These are phyloP conservation scores for Acanthaster planci DNA, from an alignment of 35 echinoderm and acorn worm genomes.

Conservation along the genomic window DNA sequence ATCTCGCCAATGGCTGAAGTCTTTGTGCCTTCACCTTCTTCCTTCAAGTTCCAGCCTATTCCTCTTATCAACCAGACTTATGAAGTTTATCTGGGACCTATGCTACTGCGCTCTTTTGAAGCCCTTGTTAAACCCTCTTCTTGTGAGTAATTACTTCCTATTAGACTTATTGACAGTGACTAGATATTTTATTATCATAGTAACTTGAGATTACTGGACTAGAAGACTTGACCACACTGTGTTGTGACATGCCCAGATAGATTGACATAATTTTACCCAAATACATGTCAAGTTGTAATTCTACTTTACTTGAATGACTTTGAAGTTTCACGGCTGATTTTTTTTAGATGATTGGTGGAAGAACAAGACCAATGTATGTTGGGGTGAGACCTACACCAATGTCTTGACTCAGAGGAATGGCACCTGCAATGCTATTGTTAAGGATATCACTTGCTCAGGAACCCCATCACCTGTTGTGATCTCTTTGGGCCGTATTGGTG, in stretches of 20 bases:
- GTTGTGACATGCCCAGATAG: too few species aligned
- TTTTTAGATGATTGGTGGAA: constrained; percentile 94
- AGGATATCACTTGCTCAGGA: constrained; percentile 88
- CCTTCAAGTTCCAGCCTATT: constrained; percentile 72
- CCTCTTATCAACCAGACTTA: constrained; percentile 79
- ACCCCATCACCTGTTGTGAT: constrained; percentile 73
- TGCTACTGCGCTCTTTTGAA: constrained; percentile 80
- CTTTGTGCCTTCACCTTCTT: constrained; percentile 64
- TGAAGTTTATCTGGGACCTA: constrained; percentile 76
- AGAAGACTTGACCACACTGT: too few species aligned
- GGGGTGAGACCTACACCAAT: constrained; percentile 95
- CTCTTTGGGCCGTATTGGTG: constrained; percentile 68
- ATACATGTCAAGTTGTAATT: too few species aligned
- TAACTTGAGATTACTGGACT: too few species aligned
- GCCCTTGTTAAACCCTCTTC: constrained; percentile 92
- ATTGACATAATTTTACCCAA: too few species aligned
- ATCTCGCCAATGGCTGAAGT: constrained; percentile 13
- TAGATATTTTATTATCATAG: neutral
- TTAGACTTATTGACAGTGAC: neutral
- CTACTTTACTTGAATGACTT: too few species aligned
- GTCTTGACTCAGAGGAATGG: constrained; percentile 73
- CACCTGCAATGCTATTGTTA: constrained; percentile 84
- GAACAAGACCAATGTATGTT: constrained; percentile 65
- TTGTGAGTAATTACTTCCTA: constrained; percentile 52
- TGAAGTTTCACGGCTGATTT: too few species aligned